Base-by-base conservation (phyloP, 2,113 vertebrate genomes). In the Hiodon alosoides region DNA sequence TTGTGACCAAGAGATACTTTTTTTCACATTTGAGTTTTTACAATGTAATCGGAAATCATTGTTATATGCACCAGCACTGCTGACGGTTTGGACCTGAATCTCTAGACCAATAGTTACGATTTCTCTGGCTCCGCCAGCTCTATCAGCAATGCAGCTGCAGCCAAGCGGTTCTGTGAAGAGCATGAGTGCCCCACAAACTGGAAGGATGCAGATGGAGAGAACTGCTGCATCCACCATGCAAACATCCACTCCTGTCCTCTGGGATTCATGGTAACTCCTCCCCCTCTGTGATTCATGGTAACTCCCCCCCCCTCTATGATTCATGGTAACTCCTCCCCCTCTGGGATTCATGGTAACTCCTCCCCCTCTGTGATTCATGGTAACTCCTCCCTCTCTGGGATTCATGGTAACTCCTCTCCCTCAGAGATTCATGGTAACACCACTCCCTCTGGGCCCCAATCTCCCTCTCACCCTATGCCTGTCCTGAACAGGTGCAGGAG, bases 171-270 rank as follows among this genome's bases (percentile, higher is more conserved):
- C 78, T 97, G 93, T 81, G 93, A 94, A 75, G 75, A 91, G 0
- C 86, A 89, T 3, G 88, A 94, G 7, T 95, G 93, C 73, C 92
- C 88, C 2, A 2, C 62, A 9, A 91, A 85, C 84, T 96, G 92
- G 93, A 95, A 91, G 73, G 92, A 95, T 7, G 93, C 94, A 0
- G 88, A 91, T 1, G 86, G 73, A 3, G 90, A 95, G 4, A 93
- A 94, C 83, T 94, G 93, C 88, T 95, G 91, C 82, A 88, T 95
- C 31, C 82, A 95, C 68, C 94, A 95, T 0, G 90, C 92, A 11
- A 95, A 95, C 78, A 91, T 95, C 77, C 94, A 94, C 83, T 95
- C 93, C 80, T 96, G 94, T 75, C 94, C 91, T 0, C 82, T 95
- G 84, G 86, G 89, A 54, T 91, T 89, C 85, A 91, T 94, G 93